Percentiles rank a stretch among this genome's conserved stretches.
These are phyloP conservation scores for Ceratotherium simum DNA, from an alignment of 2,113 vertebrate species.

Conservation along the genomic window DNA sequence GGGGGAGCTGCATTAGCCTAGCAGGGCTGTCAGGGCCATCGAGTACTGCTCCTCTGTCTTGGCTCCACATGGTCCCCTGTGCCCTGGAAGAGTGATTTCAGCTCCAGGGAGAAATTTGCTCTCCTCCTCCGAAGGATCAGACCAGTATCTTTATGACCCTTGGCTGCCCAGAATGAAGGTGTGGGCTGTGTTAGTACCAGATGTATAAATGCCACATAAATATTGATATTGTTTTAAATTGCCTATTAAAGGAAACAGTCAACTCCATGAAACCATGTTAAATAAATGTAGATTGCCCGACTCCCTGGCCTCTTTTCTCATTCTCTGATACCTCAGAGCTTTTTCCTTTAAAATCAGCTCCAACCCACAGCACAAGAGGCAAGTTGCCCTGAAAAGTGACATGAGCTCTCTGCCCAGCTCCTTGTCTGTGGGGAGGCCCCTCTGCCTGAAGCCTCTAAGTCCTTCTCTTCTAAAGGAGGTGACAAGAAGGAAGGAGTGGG, in stretches of 20 bases:
- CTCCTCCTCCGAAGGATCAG: not conserved
- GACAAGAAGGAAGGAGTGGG: not conserved
- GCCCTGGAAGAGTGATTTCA: not conserved
- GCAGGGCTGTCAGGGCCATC: not conserved
- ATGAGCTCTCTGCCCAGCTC: no score
- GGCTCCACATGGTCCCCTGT: not conserved
- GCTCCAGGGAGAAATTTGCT: constrained; percentile 40
- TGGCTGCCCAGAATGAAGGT: not conserved
- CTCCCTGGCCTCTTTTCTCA: not conserved
- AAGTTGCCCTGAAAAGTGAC: not conserved
- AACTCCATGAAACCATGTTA: not conserved
- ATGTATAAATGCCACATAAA: not conserved
- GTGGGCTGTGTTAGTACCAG: not conserved
- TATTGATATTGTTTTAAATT: constrained; percentile 10
- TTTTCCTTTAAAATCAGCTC: not conserved
- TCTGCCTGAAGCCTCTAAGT: not conserved
- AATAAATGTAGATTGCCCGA: not conserved
- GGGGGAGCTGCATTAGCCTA: not conserved
- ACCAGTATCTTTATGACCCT: not conserved
- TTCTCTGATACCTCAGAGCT: not conserved
- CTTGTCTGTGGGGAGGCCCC: not conserved
- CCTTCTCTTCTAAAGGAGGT: not conserved
- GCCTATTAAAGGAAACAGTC: not conserved
- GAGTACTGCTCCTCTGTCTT: not conserved
- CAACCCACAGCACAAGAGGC: not conserved